Evolutionary conservation across 2,888 invertebrate species (phyloP).

Genomic region (Protophormia terraenovae): DNA sequence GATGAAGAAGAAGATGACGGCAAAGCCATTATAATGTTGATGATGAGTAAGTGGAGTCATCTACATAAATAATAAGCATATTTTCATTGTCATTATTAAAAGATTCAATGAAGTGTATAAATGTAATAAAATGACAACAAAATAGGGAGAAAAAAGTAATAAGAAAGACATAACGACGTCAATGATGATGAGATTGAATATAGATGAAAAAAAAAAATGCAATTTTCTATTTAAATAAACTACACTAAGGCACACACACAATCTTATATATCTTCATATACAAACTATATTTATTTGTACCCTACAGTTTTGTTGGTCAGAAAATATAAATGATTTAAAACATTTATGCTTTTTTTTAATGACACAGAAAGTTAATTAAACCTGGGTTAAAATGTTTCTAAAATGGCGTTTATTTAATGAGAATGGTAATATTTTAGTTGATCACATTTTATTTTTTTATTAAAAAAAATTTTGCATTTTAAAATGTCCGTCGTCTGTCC

Average conservation of each 20-base stretch:
- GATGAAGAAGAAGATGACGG: background rate
- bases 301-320: too few species aligned
- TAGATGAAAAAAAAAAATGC: conserved; percentile 35
- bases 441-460: too few species aligned
- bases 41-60: background rate
- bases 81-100: conserved; percentile 55
- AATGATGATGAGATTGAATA: background rate
- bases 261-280: background rate
- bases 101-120: conserved; percentile 57
- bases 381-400: too few species aligned
- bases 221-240: conserved; percentile 51
- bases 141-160: background rate
- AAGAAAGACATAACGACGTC: background rate
- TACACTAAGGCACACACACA: background rate
- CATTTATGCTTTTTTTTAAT: too few species aligned
- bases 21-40: background rate
- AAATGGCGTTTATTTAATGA: too few species aligned
- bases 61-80: conserved; percentile 38
- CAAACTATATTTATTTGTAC: too few species aligned
- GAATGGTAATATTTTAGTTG: too few species aligned
- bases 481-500: too few species aligned
- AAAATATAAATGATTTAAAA: too few species aligned
- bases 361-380: too few species aligned
- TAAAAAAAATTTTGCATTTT: too few species aligned
- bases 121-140: conserved; percentile 39